A percentile compares a stretch with the other conserved stretches of the same genome.
Conservation (phyloP, 1,140 invertebrate genomes). For the Galendromus occidentalis region DNA sequence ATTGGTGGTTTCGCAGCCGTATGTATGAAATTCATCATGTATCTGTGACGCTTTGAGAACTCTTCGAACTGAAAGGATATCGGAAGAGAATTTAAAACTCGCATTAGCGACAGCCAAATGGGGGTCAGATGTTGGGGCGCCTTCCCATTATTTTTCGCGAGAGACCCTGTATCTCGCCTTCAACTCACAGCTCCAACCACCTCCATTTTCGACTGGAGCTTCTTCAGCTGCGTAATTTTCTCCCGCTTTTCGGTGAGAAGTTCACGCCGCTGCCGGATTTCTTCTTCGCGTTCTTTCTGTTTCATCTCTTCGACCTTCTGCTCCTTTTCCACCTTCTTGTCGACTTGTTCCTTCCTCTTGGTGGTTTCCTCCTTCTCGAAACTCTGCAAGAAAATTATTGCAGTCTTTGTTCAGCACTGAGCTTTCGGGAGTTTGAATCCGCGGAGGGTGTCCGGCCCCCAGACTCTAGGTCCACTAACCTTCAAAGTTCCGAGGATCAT, state of each 20-base stretch:
- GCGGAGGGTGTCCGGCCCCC: too few species aligned
- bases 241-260: not conserved
- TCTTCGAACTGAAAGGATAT: not conserved
- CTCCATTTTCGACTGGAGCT: slow-evolving; percentile 4
- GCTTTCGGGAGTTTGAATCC: too few species aligned
- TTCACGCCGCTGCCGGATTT: not conserved
- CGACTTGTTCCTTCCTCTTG: not conserved
- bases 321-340: slow-evolving; percentile 2
- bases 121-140: too few species aligned
- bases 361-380: slow-evolving; percentile 6
- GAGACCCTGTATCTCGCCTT: too few species aligned
- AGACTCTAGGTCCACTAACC: too few species aligned
- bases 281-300: not conserved
- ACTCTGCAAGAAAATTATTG: not conserved
- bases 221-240: not conserved
- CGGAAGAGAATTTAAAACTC: too few species aligned
- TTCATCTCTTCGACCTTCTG: not conserved
- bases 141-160: too few species aligned
- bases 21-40: slow-evolving; percentile 5
- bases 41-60: slow-evolving; percentile 4
- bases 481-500: slow-evolving; percentile 2
- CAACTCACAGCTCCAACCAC: not conserved
- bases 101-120: too few species aligned
- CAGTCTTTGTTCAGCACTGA: too few species aligned
- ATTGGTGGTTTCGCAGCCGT: not conserved